Base-by-base conservation (phyloP, 2,797 vertebrate genomes). In the Coreius guichenoti region DNA sequence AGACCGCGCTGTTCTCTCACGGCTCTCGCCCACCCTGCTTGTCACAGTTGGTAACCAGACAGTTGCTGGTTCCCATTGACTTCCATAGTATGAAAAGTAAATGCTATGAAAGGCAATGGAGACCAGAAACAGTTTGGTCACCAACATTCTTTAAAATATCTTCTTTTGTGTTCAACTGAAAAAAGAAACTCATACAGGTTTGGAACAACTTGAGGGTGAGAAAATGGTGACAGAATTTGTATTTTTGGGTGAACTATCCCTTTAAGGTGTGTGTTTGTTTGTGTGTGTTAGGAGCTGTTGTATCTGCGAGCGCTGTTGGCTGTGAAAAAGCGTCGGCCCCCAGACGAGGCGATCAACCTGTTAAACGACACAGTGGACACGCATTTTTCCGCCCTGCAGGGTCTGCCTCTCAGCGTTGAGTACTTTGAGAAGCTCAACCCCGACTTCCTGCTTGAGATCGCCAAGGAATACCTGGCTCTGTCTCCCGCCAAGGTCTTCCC, bases 361-460 rank as follows among this genome's bases (percentile, higher is more conserved):
- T 90, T 99, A 91, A 97, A 98, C 82, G 97, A 97, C 81, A 96
- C 97, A 0, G 94, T 99, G 89, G 97, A 99, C 89, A 96, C 94
- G 49, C 98, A 99, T 92, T 97, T 99, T 91, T 97, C 96, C 5
- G 93, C 95, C 11, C 94, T 99, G 79, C 95, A 94, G 91, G 96
- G 96, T 68, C 93, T 99, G 78, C 98, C 98, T 74, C 96, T 99
- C 89, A 96, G 98, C 43, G 94, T 98, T 72, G 96, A 98, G 74
- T 99, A 99, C 92, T 97, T 98, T 92, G 96, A 99, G 92, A 98
- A 95, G 87, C 95, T 99, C 89, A 99, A 99, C 91, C 97, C 98
- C 6, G 97, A 99, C 93, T 99, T 99, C 92, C 93, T 99, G 85
- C 91, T 99, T 82, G 97, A 99, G 92, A 96, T 99, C 63, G 92